Evolutionary conservation across 2,797 vertebrate genomes (phyloP).

Genomic region (Limosa lapponica): DNA sequence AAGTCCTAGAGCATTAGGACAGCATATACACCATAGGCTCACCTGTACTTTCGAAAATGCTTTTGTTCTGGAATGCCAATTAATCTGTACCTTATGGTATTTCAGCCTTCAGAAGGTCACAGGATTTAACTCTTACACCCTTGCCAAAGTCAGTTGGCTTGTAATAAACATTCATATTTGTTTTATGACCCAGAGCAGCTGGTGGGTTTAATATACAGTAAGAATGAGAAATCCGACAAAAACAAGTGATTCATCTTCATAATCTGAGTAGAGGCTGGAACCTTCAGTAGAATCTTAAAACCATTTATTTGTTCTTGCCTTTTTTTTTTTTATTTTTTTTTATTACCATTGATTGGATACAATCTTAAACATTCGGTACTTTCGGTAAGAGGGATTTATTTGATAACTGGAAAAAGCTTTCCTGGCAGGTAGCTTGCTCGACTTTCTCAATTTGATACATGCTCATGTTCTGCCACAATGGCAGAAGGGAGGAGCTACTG

Average conservation of each 20-base stretch:
- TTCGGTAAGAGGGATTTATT: background rate
- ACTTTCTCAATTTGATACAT: background rate
- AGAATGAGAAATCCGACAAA: conserved; percentile 45
- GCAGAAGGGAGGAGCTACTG: background rate
- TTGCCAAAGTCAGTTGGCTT: conserved; percentile 36
- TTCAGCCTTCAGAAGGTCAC: conserved; percentile 40
- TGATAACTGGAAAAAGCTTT: background rate
- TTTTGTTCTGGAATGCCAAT: conserved; percentile 10
- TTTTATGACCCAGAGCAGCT: conserved; percentile 52
- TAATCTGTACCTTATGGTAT: background rate
- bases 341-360: background rate
- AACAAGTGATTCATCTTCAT: conserved; percentile 47
- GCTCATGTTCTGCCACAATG: background rate
- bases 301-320: conserved; percentile 2
- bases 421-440: background rate
- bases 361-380: background rate
- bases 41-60: background rate
- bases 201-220: conserved; percentile 28
- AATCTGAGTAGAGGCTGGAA: background rate
- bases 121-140: conserved; percentile 29
- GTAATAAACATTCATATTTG: conserved; percentile 33
- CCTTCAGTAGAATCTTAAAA: conserved; percentile 7
- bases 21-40: background rate
- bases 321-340: background rate
- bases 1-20: background rate